Evolutionary conservation across 2,797 vertebrate genomes (phyloP).

Genomic region (Mus minutoides): DNA sequence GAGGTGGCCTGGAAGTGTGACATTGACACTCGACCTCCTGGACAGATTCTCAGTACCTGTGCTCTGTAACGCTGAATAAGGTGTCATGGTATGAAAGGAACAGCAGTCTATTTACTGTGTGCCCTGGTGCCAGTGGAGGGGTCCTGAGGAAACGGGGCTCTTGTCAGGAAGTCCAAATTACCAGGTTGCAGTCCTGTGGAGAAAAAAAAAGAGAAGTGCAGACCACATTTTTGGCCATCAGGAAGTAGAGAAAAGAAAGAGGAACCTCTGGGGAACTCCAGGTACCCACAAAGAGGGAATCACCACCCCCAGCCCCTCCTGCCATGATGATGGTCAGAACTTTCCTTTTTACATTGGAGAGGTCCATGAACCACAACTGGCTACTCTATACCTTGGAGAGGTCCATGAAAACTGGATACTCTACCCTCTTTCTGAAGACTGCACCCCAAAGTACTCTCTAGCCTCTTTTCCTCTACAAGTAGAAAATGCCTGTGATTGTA

Average conservation of each 20-base stretch:
- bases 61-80: background rate
- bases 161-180: background rate
- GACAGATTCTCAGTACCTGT: background rate
- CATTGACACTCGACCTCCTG: background rate
- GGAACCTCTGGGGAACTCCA: conserved; percentile 39
- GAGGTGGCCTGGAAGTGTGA: fast-evolving
- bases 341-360: background rate
- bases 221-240: background rate
- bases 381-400: background rate
- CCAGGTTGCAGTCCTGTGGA: fast-evolving
- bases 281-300: background rate
- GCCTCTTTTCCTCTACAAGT: background rate
- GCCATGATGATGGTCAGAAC: background rate
- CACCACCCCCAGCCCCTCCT: background rate
- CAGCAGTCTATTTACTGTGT: background rate
- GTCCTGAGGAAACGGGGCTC: background rate
- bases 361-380: background rate
- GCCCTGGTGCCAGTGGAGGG: background rate
- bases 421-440: background rate
- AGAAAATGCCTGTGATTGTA: background rate
- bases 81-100: background rate
- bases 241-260: conserved; percentile 47
- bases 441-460: background rate
- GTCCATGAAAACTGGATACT: background rate
- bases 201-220: conserved; percentile 49